Conservation (phyloP, 2,113 vertebrate genomes). For the Melanerpes aurifrons region DNA sequence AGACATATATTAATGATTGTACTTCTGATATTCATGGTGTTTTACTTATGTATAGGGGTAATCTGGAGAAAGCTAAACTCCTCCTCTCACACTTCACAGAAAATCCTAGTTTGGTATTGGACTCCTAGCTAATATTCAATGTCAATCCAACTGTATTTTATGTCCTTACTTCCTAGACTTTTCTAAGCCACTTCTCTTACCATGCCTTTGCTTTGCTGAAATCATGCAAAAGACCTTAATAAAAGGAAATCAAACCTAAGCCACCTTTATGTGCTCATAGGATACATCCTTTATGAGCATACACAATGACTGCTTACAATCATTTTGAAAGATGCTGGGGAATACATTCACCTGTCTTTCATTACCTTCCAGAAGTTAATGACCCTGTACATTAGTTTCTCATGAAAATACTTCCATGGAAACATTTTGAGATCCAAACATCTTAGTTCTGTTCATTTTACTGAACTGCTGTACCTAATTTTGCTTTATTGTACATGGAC, state of each 20-base stretch:
- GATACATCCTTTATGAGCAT: neutral
- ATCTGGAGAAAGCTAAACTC: neutral
- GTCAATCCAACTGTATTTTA: neutral
- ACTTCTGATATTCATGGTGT: neutral
- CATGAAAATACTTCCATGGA: neutral
- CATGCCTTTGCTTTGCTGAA: neutral
- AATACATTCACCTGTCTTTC: neutral
- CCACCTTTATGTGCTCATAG: neutral
- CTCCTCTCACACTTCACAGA: neutral
- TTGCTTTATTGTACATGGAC: neutral
- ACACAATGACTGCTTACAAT: neutral
- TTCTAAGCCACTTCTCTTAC: neutral
- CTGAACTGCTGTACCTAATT: neutral
- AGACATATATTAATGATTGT: neutral
- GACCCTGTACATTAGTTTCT: neutral
- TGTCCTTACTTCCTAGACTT: neutral
- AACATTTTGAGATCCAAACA: neutral
- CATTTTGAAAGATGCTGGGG: neutral
- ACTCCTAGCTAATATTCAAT: neutral
- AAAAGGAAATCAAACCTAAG: neutral
- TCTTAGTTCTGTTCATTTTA: neutral
- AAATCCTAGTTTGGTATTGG: neutral
- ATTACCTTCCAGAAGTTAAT: slow-evolving; percentile 8
- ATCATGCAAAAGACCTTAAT: neutral
- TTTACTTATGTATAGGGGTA: neutral